A percentile compares a stretch with the other conserved stretches of the same genome.
Evolutionary conservation across 2,797 vertebrate genomes (phyloP).

Genomic region (Lithobates sylvaticus): DNA sequence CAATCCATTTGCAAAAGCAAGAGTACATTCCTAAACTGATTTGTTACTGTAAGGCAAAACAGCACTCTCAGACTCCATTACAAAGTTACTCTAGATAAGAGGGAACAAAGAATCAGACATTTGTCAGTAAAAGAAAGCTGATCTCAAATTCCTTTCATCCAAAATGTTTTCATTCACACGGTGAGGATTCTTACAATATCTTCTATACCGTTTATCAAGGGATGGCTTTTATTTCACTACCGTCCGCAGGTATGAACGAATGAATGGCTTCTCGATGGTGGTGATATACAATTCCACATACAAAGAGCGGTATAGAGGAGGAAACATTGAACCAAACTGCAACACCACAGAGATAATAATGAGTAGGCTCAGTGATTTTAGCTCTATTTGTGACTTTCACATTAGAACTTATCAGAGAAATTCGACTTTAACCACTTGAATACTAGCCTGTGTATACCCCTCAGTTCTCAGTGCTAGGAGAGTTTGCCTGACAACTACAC

Average conservation of each 20-base stretch:
- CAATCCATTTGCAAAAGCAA: constrained; percentile 85
- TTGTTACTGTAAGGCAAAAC: constrained; percentile 80
- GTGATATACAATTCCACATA: constrained; percentile 14
- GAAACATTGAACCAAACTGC: constrained; percentile 1
- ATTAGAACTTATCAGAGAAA: too few species aligned
- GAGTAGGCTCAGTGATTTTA: background rate
- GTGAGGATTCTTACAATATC: constrained; percentile 41
- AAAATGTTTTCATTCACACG: constrained; percentile 29
- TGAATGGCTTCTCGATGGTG: constrained; percentile 4
- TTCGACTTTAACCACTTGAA: too few species aligned
- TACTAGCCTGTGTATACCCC: too few species aligned
- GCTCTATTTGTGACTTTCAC: background rate
- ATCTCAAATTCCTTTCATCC: constrained; percentile 49
- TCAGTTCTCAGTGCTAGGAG: too few species aligned
- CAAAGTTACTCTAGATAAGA: constrained; percentile 60
- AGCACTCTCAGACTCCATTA: constrained; percentile 74
- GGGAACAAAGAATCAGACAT: constrained; percentile 55
- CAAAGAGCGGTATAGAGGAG: background rate
- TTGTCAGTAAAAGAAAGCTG: constrained; percentile 50
- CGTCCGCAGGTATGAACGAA: constrained; percentile 13
- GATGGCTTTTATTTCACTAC: constrained; percentile 19
- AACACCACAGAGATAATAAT: constrained; percentile 21
- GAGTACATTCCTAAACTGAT: constrained; percentile 85
- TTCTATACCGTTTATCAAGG: constrained; percentile 18
- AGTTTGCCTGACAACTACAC: too few species aligned